These are phyloP conservation scores for Cerastis leucographa DNA, from an alignment of 2,888 invertebrate species.

Conservation along the genomic window DNA sequence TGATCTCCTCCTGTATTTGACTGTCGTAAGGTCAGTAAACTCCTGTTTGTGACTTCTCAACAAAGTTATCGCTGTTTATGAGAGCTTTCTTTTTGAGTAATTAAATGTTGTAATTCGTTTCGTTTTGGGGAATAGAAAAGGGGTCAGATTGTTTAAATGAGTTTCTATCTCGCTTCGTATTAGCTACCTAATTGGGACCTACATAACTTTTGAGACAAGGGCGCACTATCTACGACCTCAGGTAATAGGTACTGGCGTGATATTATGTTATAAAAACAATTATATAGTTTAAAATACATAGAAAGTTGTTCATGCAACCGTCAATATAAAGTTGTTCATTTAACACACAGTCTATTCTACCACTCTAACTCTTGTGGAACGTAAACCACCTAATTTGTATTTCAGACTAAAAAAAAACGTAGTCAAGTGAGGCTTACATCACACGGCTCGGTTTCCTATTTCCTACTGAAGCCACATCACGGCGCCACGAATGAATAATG, in stretches of 20 bases:
- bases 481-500: constrained; percentile 54
- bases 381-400: background rate
- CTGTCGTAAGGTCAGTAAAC: constrained; percentile 51
- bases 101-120: constrained; percentile 29
- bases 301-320: too few relatives aligned
- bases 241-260: too few relatives aligned
- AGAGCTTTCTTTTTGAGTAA: constrained; percentile 40
- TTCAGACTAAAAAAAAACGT: constrained; percentile 15
- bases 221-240: too few relatives aligned
- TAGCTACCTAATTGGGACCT: background rate
- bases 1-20: constrained; percentile 58
- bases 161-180: background rate
- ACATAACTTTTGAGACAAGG: background rate
- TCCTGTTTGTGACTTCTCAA: constrained; percentile 49
- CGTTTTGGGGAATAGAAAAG: background rate
- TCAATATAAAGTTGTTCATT: background rate
- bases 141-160: constrained; percentile 5
- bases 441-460: constrained; percentile 17
- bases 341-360: background rate
- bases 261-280: background rate
- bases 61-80: constrained; percentile 46
- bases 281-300: background rate
- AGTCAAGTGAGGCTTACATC: background rate
- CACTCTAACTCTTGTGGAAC: too few relatives aligned
- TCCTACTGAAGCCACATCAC: constrained; percentile 29